These are phyloP conservation scores for Chitala chitala DNA, from an alignment of 2,113 vertebrate species.

Conservation along the genomic window DNA sequence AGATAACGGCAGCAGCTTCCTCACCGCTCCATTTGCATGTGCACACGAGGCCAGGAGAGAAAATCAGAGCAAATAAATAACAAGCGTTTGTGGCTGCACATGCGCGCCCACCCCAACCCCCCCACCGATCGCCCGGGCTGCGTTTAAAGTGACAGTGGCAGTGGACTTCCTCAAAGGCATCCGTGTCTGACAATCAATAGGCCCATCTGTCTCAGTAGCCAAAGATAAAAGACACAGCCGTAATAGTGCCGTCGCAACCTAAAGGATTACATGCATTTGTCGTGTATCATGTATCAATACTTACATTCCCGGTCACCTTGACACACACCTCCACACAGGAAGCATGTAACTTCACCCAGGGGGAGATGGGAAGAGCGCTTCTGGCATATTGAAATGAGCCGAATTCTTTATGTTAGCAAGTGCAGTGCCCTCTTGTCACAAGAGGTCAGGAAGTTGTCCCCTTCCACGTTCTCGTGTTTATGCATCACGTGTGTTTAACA, in stretches of 20 bases:
- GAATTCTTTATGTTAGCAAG: too few species aligned
- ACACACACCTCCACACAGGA: not conserved
- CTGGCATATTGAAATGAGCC: not conserved
- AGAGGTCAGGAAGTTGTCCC: too few species aligned
- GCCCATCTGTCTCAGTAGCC: not conserved
- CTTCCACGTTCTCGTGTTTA: too few species aligned
- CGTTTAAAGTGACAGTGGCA: too few species aligned
- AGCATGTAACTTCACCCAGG: not conserved
- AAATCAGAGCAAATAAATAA: slow-evolving; percentile 19
- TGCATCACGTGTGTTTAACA: too few species aligned
- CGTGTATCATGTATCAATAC: not conserved
- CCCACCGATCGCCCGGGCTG: too few species aligned
- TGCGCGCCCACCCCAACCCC: not conserved
- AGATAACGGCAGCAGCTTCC: slow-evolving; percentile 15
- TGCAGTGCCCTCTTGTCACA: too few species aligned
- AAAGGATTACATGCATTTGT: not conserved
- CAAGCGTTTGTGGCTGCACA: not conserved
- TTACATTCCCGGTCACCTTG: not conserved
- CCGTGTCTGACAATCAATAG: too few species aligned
- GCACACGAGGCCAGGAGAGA: not conserved
- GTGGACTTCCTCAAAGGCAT: too few species aligned
- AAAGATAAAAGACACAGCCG: not conserved
- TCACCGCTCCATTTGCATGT: slow-evolving; percentile 9
- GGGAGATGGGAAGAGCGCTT: not conserved
- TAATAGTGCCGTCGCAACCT: not conserved